phyloP scores from a whole-genome alignment of 2,113 vertebrate species.

The Tapirus terrestris region DNA sequence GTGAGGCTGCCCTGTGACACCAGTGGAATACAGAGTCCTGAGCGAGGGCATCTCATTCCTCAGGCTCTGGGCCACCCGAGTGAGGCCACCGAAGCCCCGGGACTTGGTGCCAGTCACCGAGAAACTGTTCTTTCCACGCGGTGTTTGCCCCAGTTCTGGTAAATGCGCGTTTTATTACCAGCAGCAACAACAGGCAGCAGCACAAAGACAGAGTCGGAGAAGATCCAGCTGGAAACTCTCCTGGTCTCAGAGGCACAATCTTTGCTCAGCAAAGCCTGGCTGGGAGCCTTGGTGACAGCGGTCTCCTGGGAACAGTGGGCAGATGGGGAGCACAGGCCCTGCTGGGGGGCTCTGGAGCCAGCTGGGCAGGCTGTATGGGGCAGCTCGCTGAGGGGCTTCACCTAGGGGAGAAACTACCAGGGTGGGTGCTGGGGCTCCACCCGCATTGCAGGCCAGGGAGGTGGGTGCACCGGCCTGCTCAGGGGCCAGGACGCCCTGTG shows the following conservation, averaged over 20 bases:
- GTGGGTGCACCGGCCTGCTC: neutral
- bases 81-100: neutral
- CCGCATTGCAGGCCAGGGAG: neutral
- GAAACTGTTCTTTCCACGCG: neutral
- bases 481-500: neutral
- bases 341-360: neutral
- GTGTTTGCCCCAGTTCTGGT: constrained; percentile 48
- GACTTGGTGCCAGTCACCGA: neutral
- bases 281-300: neutral
- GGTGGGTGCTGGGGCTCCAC: neutral
- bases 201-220: constrained; percentile 10
- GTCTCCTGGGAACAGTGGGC: constrained; percentile 30
- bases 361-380: neutral
- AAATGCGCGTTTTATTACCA: constrained; percentile 38
- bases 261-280: neutral
- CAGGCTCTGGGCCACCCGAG: neutral
- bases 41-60: neutral
- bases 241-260: neutral
- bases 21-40: neutral
- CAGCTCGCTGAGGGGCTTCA: neutral
- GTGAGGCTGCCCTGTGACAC: rapidly evolving
- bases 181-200: neutral
- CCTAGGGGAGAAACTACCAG: neutral
- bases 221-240: constrained; percentile 2
- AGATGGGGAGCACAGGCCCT: neutral